Conservation (phyloP, 2,797 vertebrate species). For the Anabacerthia variegaticeps region DNA sequence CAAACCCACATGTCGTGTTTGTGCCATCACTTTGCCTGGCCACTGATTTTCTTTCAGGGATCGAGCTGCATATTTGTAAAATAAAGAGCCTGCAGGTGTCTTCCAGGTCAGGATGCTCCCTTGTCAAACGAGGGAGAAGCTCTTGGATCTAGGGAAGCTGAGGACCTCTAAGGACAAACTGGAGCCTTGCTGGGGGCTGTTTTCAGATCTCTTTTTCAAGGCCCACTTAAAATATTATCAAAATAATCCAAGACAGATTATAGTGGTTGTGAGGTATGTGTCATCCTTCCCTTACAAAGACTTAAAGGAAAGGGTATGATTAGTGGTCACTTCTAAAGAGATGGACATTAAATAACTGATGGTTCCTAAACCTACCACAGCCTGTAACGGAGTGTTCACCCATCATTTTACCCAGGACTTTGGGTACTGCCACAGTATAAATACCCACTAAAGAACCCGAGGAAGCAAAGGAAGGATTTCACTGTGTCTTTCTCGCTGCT, state of each 20-base stretch:
- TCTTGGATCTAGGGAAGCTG: neutral
- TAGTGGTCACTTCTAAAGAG: neutral
- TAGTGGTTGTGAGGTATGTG: accelerated
- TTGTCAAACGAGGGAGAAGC: neutral
- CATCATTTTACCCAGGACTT: neutral
- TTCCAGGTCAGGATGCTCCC: neutral
- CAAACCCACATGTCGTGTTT: accelerated
- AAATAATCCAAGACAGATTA: neutral
- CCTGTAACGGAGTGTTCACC: neutral
- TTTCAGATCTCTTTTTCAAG: neutral
- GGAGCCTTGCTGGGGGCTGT: neutral
- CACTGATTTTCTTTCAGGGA: neutral
- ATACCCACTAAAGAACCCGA: neutral
- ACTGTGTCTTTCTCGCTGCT: neutral
- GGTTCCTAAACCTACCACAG: neutral
- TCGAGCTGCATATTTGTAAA: neutral
- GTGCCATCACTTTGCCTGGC: accelerated
- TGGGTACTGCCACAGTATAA: neutral
- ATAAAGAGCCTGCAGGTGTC: neutral
- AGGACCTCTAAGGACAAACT: neutral
- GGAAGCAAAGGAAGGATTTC: neutral
- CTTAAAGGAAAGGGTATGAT: neutral
- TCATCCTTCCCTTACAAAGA: neutral
- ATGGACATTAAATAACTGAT: neutral
- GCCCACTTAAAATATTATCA: neutral